Percentiles rank a stretch among this genome's conserved stretches.
Conservation (phyloP, 2,888 invertebrate species). For the Laspeyria flexula region DNA sequence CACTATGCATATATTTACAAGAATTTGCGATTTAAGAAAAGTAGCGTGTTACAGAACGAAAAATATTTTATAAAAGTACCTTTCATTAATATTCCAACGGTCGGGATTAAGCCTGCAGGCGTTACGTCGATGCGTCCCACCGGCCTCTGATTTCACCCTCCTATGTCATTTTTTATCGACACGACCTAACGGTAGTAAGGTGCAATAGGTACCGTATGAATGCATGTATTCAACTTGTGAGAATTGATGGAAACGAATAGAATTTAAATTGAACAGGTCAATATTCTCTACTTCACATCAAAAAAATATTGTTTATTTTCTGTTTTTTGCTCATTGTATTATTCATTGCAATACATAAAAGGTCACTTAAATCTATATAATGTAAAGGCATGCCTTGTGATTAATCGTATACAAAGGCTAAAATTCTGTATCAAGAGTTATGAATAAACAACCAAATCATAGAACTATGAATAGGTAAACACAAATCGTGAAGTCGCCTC, state of each 20-base stretch:
- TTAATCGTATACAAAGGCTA: too few species aligned
- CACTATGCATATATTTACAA: background rate
- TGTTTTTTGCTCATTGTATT: background rate
- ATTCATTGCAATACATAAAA: too few species aligned
- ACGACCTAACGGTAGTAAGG: slow-evolving; percentile 74
- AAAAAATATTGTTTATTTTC: background rate
- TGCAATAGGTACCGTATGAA: slow-evolving; percentile 62
- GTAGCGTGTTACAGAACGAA: too few species aligned
- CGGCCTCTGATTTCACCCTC: slow-evolving; percentile 71
- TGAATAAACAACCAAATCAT: too few species aligned
- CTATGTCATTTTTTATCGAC: slow-evolving; percentile 66
- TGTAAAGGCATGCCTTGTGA: too few species aligned
- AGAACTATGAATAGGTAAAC: background rate
- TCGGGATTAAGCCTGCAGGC: slow-evolving; percentile 24
- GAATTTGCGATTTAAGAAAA: too few species aligned
- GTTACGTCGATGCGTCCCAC: slow-evolving; percentile 47
- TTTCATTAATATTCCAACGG: slow-evolving; percentile 16
- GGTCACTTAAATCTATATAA: too few species aligned
- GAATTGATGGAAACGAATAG: slow-evolving; percentile 7
- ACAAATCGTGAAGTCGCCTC: background rate
- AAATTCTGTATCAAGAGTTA: background rate
- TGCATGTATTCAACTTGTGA: slow-evolving; percentile 33
- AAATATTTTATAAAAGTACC: too few species aligned
- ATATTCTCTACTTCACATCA: background rate
- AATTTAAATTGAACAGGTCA: background rate